Percentiles rank a stretch among this genome's conserved stretches.
These are phyloP conservation scores for Philonicus albiceps DNA, from an alignment of 2,888 invertebrate genomes.

Conservation along the genomic window DNA sequence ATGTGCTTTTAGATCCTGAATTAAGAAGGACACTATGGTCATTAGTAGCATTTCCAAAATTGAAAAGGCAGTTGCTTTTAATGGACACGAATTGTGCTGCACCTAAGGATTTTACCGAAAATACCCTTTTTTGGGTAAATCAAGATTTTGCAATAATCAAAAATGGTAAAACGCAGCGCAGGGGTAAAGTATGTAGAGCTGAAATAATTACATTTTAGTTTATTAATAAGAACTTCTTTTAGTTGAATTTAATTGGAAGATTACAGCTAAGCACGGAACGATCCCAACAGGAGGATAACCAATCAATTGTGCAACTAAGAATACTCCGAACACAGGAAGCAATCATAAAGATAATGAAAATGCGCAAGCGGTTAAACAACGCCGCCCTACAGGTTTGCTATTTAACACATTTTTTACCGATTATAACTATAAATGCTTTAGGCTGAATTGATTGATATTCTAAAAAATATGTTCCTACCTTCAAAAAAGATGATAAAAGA, in stretches of 20 bases:
- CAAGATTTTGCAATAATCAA: conserved; percentile 95
- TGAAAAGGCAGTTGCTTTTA: conserved; percentile 88
- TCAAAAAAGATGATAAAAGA: conserved; percentile 99
- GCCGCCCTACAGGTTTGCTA: conserved; percentile 82
- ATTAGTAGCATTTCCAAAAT: conserved; percentile 92
- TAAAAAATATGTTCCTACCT: conserved; percentile 99
- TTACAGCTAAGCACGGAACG: conserved; percentile 94
- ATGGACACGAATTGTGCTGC: conserved; percentile 83
- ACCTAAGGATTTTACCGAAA: conserved; percentile 93
- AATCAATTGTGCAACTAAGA: conserved; percentile 95
- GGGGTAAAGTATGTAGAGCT: conserved; percentile 76
- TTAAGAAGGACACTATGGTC: conserved; percentile 95
- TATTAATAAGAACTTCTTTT: conserved; percentile 45
- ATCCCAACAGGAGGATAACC: conserved; percentile 96
- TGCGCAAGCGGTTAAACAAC: conserved; percentile 93
- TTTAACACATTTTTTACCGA: neutral
- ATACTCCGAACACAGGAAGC: conserved; percentile 95
- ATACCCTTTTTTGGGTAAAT: conserved; percentile 95
- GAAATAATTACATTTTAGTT: neutral
- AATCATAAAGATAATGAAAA: conserved; percentile 98
- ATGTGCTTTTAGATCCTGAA: conserved; percentile 74
- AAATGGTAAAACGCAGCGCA: conserved; percentile 91
- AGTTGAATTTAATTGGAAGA: conserved; percentile 93
- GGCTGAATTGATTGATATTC: conserved; percentile 95
- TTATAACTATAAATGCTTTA: conserved; percentile 53